Conservation (phyloP, 1,140 invertebrate species). For the Apolygus lucorum region DNA sequence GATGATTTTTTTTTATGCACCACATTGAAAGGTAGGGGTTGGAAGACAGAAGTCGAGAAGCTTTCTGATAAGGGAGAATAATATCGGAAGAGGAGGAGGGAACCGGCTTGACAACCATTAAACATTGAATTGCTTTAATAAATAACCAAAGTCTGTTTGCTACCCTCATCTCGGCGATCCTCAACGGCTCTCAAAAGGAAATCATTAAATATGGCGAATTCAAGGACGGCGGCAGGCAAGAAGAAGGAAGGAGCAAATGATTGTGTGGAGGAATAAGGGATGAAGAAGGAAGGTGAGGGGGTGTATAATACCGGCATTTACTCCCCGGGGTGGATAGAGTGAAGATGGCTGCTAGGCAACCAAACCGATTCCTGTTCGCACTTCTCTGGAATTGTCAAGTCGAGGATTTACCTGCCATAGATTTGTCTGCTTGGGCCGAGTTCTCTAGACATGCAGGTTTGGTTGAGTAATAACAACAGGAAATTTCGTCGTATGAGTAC, state of each 20-base stretch:
- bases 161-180: not conserved
- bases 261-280: not conserved
- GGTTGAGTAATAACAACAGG: too few species aligned
- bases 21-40: too few species aligned
- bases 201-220: not conserved
- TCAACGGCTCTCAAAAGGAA: not conserved
- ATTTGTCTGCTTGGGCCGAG: too few species aligned
- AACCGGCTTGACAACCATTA: not conserved
- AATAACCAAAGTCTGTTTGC: not conserved
- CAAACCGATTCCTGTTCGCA: not conserved
- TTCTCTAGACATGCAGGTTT: too few species aligned
- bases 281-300: too few species aligned
- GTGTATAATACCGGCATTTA: not conserved
- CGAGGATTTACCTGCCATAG: too few species aligned
- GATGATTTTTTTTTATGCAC: too few species aligned
- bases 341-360: not conserved
- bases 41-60: too few species aligned
- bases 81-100: conserved; percentile 1
- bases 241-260: too few species aligned
- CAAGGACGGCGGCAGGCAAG: not conserved
- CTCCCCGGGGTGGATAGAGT: not conserved
- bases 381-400: not conserved
- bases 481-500: too few species aligned
- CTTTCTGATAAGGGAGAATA: too few species aligned
- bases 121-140: conserved; percentile 14